Percentiles rank a stretch among this genome's conserved stretches.
phyloP scores from a whole-genome alignment of 2,113 vertebrate species.

The Polypterus senegalus region DNA sequence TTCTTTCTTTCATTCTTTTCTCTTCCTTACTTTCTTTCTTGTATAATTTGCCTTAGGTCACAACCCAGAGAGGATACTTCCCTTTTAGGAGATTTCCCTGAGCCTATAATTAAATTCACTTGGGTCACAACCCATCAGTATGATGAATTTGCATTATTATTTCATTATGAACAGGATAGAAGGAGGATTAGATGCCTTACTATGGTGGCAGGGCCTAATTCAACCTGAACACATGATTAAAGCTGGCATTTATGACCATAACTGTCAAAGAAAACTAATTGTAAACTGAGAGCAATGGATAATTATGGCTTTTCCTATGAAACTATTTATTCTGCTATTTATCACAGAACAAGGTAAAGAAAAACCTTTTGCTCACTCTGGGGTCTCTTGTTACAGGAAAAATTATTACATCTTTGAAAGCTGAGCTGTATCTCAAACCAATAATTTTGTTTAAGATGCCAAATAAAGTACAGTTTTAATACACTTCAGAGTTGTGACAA shows the following conservation, averaged over 20 bases:
- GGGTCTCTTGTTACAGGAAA: conserved; percentile 35
- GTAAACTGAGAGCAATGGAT: conserved; percentile 51
- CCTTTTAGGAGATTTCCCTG: conserved; percentile 54
- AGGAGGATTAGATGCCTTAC: conserved; percentile 53
- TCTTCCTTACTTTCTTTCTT: conserved; percentile 42
- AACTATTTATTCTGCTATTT: conserved; percentile 40
- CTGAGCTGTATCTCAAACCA: conserved; percentile 31
- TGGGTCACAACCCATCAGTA: conserved; percentile 44
- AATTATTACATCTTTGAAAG: conserved; percentile 41
- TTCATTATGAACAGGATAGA: conserved; percentile 56
- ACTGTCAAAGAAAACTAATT: conserved; percentile 58
- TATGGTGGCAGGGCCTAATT: conserved; percentile 44
- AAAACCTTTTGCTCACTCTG: conserved; percentile 41
- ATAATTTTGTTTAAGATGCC: conserved; percentile 21
- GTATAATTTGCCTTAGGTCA: conserved; percentile 53
- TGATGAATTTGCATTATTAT: conserved; percentile 64
- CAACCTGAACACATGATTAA: conserved; percentile 56
- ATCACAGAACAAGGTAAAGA: conserved; percentile 42
- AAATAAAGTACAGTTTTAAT: not conserved
- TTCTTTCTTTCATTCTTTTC: no score
- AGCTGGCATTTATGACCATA: conserved; percentile 57
- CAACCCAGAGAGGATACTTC: conserved; percentile 55
- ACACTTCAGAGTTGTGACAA: no score
- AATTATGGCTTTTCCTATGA: conserved; percentile 50
- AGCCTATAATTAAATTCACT: conserved; percentile 55